A percentile compares a stretch with the other conserved stretches of the same genome.
Conservation (phyloP, 2,113 vertebrate genomes). For the Opisthocomus hoazin region DNA sequence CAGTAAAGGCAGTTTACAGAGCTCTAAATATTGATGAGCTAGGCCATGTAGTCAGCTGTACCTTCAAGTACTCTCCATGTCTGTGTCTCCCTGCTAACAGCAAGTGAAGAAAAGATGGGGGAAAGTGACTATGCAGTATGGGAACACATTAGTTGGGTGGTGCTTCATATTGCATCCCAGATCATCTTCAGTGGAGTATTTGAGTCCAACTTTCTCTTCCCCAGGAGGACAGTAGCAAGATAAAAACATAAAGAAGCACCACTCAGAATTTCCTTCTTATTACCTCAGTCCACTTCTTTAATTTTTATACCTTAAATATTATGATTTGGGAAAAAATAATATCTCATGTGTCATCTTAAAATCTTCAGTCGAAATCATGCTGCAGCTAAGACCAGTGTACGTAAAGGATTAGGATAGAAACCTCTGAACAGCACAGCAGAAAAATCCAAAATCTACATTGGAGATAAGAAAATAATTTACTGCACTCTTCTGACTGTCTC, state of each 20-base stretch:
- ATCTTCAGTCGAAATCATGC: background rate
- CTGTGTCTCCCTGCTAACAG: background rate
- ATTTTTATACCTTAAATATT: background rate
- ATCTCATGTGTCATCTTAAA: background rate
- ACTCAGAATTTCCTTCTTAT: background rate
- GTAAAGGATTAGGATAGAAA: background rate
- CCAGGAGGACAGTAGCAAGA: background rate
- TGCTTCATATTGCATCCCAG: background rate
- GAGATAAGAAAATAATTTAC: background rate
- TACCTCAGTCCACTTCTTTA: background rate
- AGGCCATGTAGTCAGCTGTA: background rate
- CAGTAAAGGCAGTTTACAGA: background rate
- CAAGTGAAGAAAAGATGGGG: background rate
- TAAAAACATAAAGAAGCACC: background rate
- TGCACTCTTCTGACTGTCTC: background rate
- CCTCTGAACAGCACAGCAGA: background rate
- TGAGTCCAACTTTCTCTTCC: background rate
- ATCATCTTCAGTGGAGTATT: background rate
- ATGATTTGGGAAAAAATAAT: background rate
- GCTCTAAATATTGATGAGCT: background rate
- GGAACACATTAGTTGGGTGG: background rate
- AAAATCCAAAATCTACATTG: background rate
- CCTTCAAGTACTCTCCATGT: background rate
- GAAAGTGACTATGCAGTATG: background rate
- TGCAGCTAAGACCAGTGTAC: background rate